Base-by-base conservation (phyloP, 1,140 invertebrate species). In the Eubasilissa regina region DNA sequence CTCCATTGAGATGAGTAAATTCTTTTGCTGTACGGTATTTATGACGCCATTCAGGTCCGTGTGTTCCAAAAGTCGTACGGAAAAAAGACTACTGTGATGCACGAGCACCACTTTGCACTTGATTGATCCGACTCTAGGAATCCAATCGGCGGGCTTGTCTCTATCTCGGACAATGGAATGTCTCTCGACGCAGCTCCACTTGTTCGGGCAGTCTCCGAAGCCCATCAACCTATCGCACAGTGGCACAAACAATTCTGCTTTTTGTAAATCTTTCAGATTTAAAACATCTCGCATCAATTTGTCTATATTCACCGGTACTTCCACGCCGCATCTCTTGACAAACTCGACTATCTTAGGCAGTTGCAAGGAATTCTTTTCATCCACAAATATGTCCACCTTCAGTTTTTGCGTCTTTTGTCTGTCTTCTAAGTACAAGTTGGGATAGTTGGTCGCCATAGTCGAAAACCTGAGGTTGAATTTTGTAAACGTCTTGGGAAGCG, bases 311-410 rank as follows among this genome's bases (percentile, higher is more conserved):
- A 81, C 68, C 0, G 87, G 86, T 3, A 87, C 53, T 13, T 86
- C 81, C 15, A 83, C 76, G 0, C 84, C 85, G 79, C 86, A 89
- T 75, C 88, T 83, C 83, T 86, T 87, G 0, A 88, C 82, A 77
- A 88, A 89, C 80, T 87, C 83, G 3, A 88, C 51, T 17, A 88
- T 86, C 82, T 88, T 89, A 4, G 87, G 87, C 25, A 89, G 78
- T 56, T 88, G 87, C 81, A 86, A 85, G 6, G 83, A 74, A 55
- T 88, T 87, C 12, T 25, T 80, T 7, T 86, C 85, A 66, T 89
- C 87, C 6, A 89, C 55, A 0, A 88, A 81, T 7, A 88, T 84
- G 78, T 88, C 86, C 13, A 89, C 86, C 82, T 86, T 86, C 13
- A 88, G 76, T 13, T 55, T n/a, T n/a, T n/a, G 64, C 13, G 80